Evolutionary conservation across 1,140 invertebrate species (phyloP).

Genomic region (Pogonognathellus flavescens): DNA sequence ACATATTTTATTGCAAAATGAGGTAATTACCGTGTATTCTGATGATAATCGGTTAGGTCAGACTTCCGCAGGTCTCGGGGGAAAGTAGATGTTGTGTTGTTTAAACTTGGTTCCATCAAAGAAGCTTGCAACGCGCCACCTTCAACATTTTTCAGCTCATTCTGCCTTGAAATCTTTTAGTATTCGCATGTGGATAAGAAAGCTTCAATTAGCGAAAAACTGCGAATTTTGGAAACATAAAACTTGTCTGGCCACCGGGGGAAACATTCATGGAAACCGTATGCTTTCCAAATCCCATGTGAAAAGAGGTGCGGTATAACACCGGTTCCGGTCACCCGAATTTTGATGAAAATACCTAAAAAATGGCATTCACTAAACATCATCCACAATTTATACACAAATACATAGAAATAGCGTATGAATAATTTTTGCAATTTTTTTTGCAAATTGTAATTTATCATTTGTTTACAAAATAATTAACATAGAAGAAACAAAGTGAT

Average conservation of each 20-base stretch:
- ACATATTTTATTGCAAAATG: not conserved
- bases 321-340: constrained; percentile 39
- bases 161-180: constrained; percentile 1
- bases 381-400: not conserved
- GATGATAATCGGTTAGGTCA: constrained; percentile 24
- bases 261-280: not conserved
- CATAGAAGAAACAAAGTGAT: constrained; percentile 33
- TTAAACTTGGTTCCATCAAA: constrained; percentile 47
- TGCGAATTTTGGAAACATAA: not conserved
- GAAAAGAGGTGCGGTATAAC: not conserved
- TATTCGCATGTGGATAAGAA: constrained; percentile 6
- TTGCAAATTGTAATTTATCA: not conserved
- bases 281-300: constrained; percentile 33
- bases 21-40: constrained; percentile 37
- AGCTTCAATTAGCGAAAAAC: not conserved
- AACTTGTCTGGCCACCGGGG: not conserved
- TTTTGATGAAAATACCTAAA: constrained; percentile 20
- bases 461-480: constrained; percentile 41
- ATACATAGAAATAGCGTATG: not conserved
- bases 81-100: constrained; percentile 46
- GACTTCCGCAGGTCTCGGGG: constrained; percentile 35
- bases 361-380: not conserved
- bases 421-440: not conserved
- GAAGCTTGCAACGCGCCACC: constrained; percentile 37
- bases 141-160: constrained; percentile 43